phyloP scores from a whole-genome alignment of 2,888 invertebrate genomes.

The Idaea aversata region DNA sequence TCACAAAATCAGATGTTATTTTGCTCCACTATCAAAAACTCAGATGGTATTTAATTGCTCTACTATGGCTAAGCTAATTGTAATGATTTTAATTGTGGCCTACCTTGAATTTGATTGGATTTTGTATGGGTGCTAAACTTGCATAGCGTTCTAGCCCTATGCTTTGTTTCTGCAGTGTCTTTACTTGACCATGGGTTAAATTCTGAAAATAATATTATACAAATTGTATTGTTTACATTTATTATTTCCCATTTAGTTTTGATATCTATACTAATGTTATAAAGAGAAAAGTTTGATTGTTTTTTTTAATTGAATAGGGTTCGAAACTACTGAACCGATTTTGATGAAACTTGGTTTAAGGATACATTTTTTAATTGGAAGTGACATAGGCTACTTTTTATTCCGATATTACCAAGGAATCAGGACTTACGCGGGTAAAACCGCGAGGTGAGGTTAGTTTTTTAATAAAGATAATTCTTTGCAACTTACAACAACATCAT shows the following conservation, averaged over 20 bases:
- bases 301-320: too few species aligned
- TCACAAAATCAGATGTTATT: too few species aligned
- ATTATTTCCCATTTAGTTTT: neutral
- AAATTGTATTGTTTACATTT: constrained; percentile 8
- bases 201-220: constrained; percentile 55
- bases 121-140: constrained; percentile 44
- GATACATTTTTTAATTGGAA: too few species aligned
- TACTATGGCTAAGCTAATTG: neutral
- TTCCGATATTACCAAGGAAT: too few species aligned
- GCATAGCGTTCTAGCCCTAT: constrained; percentile 44
- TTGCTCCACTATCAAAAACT: too few species aligned
- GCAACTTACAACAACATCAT: neutral
- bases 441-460: neutral
- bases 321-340: too few species aligned
- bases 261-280: too few species aligned
- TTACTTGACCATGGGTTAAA: constrained; percentile 40
- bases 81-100: constrained; percentile 9
- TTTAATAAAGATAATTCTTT: constrained; percentile 7
- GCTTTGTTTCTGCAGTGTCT: constrained; percentile 60
- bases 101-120: constrained; percentile 57
- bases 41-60: constrained; percentile 7
- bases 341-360: too few species aligned
- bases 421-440: too few species aligned
- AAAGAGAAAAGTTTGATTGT: too few species aligned
- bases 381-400: too few species aligned